A percentile compares a stretch with the other conserved stretches of the same genome.
phyloP scores from a whole-genome alignment of 2,797 vertebrate genomes.

The Scolopax bukidnonensis region DNA sequence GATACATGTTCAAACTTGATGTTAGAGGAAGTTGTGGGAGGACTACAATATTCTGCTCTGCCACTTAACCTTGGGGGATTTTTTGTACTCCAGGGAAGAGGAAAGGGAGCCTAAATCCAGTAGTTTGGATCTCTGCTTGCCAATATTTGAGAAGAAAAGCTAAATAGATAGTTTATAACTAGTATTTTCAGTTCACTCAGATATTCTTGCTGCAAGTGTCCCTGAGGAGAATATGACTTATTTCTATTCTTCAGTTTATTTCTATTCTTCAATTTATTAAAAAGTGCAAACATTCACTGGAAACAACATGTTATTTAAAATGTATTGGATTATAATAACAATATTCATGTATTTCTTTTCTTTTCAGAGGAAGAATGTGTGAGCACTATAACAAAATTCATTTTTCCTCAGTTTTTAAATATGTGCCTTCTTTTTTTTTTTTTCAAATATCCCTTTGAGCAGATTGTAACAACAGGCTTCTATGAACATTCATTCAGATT shows the following conservation, averaged over 20 bases:
- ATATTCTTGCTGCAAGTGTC: not conserved
- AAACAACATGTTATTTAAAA: not conserved
- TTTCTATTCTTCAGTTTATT: not conserved
- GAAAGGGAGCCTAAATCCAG: not conserved
- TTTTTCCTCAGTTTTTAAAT: not conserved
- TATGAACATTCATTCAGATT: not conserved
- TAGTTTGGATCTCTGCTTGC: not conserved
- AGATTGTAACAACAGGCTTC: not conserved
- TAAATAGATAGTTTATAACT: not conserved
- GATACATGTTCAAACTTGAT: not conserved
- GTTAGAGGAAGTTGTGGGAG: not conserved
- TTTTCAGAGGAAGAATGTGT: not conserved
- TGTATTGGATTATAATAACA: not conserved
- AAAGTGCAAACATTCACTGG: not conserved
- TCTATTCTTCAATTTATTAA: not conserved
- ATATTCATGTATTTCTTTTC: not conserved
- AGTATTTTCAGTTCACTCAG: not conserved
- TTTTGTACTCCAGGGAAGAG: not conserved
- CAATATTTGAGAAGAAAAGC: not conserved
- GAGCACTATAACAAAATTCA: not conserved
- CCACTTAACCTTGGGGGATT: accelerated
- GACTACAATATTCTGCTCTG: not conserved
- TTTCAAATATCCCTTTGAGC: not conserved
- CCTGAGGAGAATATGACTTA: not conserved
- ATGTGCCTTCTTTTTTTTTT: not conserved